Conservation (phyloP, 2,888 invertebrate genomes). For the Villa cingulata region DNA sequence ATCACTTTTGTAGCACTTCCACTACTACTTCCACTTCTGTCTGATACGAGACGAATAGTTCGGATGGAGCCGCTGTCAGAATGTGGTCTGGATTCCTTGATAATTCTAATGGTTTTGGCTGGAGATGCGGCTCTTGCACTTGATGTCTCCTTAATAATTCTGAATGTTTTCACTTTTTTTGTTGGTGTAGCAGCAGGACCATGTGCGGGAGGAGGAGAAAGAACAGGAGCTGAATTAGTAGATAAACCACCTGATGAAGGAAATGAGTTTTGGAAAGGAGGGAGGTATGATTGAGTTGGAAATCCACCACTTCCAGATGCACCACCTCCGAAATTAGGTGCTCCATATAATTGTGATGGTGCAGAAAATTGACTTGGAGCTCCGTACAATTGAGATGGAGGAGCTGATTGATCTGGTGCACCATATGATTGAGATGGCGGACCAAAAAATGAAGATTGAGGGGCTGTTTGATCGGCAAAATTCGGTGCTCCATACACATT, state of each 20-base stretch:
- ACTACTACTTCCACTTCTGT: neutral
- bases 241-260: neutral
- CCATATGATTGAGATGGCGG: neutral
- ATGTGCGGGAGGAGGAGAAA: neutral
- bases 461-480: neutral
- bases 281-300: neutral
- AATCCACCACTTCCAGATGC: neutral
- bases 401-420: neutral
- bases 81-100: neutral
- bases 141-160: neutral
- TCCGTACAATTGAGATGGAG: neutral
- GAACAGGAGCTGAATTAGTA: neutral
- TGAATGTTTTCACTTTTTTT: conserved; percentile 1
- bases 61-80: neutral
- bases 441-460: neutral
- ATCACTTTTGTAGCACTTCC: neutral
- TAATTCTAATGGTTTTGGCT: conserved; percentile 2
- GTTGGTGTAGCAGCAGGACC: neutral
- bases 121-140: neutral
- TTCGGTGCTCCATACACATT: neutral
- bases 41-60: neutral
- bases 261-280: neutral
- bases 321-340: neutral
- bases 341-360: neutral
- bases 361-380: neutral